Conservation (phyloP, 2,113 vertebrate species). For the Sinocyclocheilus maitianheensis region DNA sequence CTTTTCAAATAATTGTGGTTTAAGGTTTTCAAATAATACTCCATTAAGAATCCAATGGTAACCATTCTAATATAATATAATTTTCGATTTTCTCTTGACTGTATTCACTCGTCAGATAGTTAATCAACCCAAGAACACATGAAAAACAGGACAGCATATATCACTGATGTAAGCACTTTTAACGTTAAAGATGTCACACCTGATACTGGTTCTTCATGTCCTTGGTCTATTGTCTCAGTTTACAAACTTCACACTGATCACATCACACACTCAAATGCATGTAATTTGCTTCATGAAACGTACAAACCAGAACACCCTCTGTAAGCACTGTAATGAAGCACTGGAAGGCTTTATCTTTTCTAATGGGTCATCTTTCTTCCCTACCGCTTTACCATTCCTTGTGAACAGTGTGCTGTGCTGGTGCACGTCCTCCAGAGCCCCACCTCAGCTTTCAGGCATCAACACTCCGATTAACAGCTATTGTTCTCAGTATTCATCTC, state of each 20-base stretch:
- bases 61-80: background rate
- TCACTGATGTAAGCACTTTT: background rate
- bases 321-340: background rate
- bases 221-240: conserved; percentile 4
- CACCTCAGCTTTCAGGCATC: background rate
- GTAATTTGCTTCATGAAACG: background rate
- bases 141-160: background rate
- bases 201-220: background rate
- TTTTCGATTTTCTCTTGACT: background rate
- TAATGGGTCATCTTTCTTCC: background rate
- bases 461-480: conserved; percentile 9
- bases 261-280: background rate
- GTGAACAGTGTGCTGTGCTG: too few relatives aligned
- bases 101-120: background rate
- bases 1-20: too few relatives aligned
- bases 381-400: background rate
- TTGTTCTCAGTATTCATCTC: background rate
- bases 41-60: too few relatives aligned
- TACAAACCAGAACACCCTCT: background rate
- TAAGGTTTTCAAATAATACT: too few relatives aligned
- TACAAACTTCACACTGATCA: conserved; percentile 27
- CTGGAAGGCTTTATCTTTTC: background rate
- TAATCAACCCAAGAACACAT: background rate
- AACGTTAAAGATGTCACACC: background rate
- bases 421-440: background rate